A percentile compares a stretch with the other conserved stretches of the same genome.
Evolutionary conservation across 2,797 vertebrate species (phyloP).

Genomic region (Acrossocheilus fasciatus): DNA sequence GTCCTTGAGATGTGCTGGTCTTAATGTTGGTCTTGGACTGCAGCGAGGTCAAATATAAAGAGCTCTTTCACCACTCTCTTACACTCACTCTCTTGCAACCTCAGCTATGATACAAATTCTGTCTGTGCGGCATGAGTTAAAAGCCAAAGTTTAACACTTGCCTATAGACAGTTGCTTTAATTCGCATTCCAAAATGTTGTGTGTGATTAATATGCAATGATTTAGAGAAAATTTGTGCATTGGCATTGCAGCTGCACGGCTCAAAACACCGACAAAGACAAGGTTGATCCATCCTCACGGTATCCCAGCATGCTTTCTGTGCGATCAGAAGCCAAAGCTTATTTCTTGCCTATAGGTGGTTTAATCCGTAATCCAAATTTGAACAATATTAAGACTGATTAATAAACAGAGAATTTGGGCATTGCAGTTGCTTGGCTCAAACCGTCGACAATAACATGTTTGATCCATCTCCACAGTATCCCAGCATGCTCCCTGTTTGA

Average conservation of each 20-base stretch:
- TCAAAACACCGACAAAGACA: not conserved
- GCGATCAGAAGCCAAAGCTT: not conserved
- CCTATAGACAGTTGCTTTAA: not conserved
- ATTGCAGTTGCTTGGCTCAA: not conserved
- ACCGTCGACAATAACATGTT: not conserved
- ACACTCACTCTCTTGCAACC: not conserved
- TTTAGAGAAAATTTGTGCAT: not conserved
- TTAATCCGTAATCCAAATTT: not conserved
- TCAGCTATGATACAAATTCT: not conserved
- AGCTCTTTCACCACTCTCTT: not conserved
- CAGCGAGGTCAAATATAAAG: constrained; percentile 23
- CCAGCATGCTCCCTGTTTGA: constrained; percentile 40
- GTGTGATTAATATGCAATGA: not conserved
- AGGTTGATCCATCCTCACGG: not conserved
- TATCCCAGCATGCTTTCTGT: constrained; percentile 34
- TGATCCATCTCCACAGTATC: constrained; percentile 33
- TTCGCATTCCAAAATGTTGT: not conserved
- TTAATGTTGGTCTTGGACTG: constrained; percentile 13
- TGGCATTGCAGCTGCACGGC: not conserved
- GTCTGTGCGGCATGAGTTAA: not conserved
- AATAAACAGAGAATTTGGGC: not conserved
- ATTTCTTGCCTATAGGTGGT: not conserved
- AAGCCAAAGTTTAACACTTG: not conserved
- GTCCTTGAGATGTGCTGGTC: constrained; percentile 42
- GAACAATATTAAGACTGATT: not conserved